Evolutionary conservation across 2,888 invertebrate genomes (phyloP).

Genomic region (Agrotis exclamationis): DNA sequence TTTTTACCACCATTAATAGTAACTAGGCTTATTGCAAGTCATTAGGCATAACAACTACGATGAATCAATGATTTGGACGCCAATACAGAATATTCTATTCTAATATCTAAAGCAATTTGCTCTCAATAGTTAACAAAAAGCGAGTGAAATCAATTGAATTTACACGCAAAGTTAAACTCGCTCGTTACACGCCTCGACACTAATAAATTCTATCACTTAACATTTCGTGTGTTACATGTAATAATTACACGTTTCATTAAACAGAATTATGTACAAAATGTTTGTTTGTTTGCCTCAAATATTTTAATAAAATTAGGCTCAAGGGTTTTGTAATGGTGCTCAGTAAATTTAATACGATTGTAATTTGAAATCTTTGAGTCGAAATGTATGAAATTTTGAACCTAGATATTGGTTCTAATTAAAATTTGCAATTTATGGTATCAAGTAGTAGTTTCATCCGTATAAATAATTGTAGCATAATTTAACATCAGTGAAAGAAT

Average conservation of each 20-base stretch:
- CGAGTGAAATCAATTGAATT: constrained; percentile 36
- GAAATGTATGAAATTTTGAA: not conserved
- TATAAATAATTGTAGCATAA: too few relatives aligned
- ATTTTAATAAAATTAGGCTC: constrained; percentile 17
- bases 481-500: too few relatives aligned
- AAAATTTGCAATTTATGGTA: not conserved
- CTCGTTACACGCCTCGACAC: constrained; percentile 11
- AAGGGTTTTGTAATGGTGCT: not conserved
- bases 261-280: constrained; percentile 16
- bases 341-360: not conserved
- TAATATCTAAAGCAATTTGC: not conserved
- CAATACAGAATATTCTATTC: not conserved
- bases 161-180: constrained; percentile 21
- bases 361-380: not conserved
- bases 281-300: constrained; percentile 25
- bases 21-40: not conserved
- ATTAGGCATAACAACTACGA: not conserved
- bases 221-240: constrained; percentile 23
- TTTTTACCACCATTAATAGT: too few relatives aligned
- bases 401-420: not conserved
- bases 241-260: constrained; percentile 37
- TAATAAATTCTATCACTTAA: constrained; percentile 40
- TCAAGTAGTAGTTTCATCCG: too few relatives aligned
- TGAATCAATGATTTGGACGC: not conserved
- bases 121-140: constrained; percentile 27